phyloP scores from a whole-genome alignment of 2,888 invertebrate species.

The Habroteleia sp. region DNA sequence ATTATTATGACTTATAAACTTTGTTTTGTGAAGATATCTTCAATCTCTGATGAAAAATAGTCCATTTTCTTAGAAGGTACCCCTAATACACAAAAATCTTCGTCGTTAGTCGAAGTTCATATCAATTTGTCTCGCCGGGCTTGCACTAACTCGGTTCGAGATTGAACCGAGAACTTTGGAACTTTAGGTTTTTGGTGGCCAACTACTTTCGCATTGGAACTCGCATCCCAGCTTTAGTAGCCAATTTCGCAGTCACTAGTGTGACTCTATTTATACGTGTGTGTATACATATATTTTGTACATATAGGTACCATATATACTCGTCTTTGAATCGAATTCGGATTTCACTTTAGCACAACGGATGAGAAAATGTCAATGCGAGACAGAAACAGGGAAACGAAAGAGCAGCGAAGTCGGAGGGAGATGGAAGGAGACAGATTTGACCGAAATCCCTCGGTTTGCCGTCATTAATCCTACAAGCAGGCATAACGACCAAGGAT shows the following conservation, averaged over 20 bases:
- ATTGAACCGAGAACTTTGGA: slow-evolving; percentile 36
- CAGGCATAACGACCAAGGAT: slow-evolving; percentile 25
- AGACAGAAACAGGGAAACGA: not conserved
- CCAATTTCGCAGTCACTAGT: slow-evolving; percentile 56
- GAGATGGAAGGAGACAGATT: slow-evolving; percentile 23
- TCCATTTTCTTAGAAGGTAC: too few species aligned
- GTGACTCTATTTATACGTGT: slow-evolving; percentile 14
- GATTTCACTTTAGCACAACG: slow-evolving; percentile 42
- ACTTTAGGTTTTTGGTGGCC: slow-evolving; percentile 46
- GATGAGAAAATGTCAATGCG: slow-evolving; percentile 44
- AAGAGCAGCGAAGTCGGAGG: not conserved
- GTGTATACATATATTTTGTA: slow-evolving; percentile 4
- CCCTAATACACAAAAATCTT: slow-evolving; percentile 9
- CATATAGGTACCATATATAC: slow-evolving; percentile 21
- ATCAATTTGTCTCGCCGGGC: slow-evolving; percentile 1
- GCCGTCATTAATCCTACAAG: slow-evolving; percentile 53
- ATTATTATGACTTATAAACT: too few species aligned
- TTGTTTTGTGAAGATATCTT: too few species aligned
- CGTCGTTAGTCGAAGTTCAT: slow-evolving; percentile 25
- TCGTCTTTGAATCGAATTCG: slow-evolving; percentile 51
- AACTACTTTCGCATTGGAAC: slow-evolving; percentile 36
- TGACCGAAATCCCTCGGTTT: slow-evolving; percentile 44
- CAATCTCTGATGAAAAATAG: too few species aligned
- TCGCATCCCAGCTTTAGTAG: slow-evolving; percentile 44
- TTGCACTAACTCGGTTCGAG: slow-evolving; percentile 33